A percentile compares a stretch with the other conserved stretches of the same genome.
phyloP scores from a whole-genome alignment of 2,888 invertebrate species.

The Amiota communis region DNA sequence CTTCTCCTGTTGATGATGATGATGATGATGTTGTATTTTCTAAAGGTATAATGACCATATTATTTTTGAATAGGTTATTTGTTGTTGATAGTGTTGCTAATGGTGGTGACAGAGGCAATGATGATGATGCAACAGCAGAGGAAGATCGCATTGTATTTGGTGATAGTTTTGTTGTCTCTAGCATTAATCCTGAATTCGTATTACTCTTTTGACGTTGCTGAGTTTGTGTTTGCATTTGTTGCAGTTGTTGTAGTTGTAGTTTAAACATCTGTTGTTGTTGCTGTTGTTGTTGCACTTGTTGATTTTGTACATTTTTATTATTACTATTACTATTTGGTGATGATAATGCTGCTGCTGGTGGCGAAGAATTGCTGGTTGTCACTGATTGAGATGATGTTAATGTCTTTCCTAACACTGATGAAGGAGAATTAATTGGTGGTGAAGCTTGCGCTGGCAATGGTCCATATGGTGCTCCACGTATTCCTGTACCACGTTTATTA shows the following conservation, averaged over 20 bases:
- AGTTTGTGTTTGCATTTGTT: neutral
- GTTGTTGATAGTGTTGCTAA: constrained; percentile 29
- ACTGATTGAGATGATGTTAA: constrained; percentile 31
- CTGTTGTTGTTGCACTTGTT: constrained; percentile 31
- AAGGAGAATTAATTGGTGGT: constrained; percentile 17
- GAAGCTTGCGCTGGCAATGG: constrained; percentile 56
- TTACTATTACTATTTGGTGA: neutral
- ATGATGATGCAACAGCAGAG: constrained; percentile 38
- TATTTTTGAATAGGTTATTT: constrained; percentile 59
- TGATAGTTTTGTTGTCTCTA: constrained; percentile 40
- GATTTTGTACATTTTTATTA: constrained; percentile 29
- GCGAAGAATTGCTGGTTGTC: neutral
- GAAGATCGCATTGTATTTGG: constrained; percentile 13
- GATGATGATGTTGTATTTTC: constrained; percentile 43
- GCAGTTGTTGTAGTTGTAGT: neutral
- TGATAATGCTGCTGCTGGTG: neutral
- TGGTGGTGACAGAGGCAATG: neutral
- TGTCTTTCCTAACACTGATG: constrained; percentile 31
- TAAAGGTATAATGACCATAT: constrained; percentile 72
- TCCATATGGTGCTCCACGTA: constrained; percentile 57
- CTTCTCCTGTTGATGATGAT: neutral
- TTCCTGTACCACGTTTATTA: constrained; percentile 47
- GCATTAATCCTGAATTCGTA: constrained; percentile 27
- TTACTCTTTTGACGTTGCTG: neutral
- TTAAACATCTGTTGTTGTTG: constrained; percentile 6